Conservation (phyloP, 2,113 vertebrate genomes). For the Sciurus niger region DNA sequence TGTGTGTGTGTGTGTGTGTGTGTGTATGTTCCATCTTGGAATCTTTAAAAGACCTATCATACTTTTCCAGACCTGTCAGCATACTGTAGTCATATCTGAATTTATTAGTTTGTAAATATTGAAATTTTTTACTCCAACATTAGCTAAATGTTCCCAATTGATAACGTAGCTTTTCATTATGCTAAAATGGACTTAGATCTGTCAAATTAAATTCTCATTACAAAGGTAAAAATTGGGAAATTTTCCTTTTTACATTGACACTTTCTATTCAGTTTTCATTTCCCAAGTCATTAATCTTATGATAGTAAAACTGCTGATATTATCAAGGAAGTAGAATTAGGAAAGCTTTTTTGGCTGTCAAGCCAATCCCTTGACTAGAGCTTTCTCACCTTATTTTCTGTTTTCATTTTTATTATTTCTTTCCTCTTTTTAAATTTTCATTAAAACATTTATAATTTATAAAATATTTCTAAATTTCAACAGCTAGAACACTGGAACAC, state of each 20-base stretch:
- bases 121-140: slow-evolving; percentile 67
- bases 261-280: slow-evolving; percentile 71
- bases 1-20: neutral
- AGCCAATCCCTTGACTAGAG: slow-evolving; percentile 3
- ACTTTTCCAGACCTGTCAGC: neutral
- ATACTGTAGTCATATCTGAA: neutral
- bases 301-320: slow-evolving; percentile 62
- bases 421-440: neutral
- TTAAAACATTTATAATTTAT: neutral
- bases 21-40: neutral
- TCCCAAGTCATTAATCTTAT: slow-evolving; percentile 72
- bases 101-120: slow-evolving; percentile 63
- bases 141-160: slow-evolving; percentile 79
- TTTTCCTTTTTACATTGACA: slow-evolving; percentile 66
- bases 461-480: neutral
- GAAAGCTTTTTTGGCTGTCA: slow-evolving; percentile 56
- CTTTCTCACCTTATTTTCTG: neutral
- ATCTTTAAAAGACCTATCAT: neutral
- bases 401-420: neutral
- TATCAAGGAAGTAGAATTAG: slow-evolving; percentile 51
- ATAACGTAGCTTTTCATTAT: slow-evolving; percentile 75
- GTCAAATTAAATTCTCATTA: slow-evolving; percentile 66
- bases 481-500: neutral
- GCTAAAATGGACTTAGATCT: slow-evolving; percentile 80
- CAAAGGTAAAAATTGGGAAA: slow-evolving; percentile 58